Conservation (phyloP, 2,113 vertebrate genomes). For the Sapajus apella region DNA sequence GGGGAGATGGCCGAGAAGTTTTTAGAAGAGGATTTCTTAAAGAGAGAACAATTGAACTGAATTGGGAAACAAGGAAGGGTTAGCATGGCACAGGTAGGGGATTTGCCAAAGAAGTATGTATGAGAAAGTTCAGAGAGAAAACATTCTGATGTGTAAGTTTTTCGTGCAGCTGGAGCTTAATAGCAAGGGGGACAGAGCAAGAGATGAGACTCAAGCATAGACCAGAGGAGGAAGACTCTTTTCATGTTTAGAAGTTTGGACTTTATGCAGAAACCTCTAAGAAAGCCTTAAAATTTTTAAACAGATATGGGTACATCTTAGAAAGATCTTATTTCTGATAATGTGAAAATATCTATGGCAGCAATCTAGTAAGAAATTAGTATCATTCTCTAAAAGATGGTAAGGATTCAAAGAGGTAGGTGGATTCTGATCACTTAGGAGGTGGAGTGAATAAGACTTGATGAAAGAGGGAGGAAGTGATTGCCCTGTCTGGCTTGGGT, state of each 20-base stretch:
- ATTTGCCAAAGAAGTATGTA: neutral
- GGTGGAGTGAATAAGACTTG: neutral
- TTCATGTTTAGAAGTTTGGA: neutral
- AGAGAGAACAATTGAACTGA: neutral
- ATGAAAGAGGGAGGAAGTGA: neutral
- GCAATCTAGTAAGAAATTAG: neutral
- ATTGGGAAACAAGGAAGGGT: neutral
- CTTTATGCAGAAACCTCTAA: constrained; percentile 25
- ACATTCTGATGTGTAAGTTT: neutral
- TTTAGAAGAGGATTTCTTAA: constrained; percentile 19
- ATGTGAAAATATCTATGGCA: neutral
- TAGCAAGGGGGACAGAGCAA: neutral
- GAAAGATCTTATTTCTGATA: neutral
- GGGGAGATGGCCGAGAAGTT: neutral
- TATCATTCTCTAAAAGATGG: neutral
- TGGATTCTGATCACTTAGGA: neutral
- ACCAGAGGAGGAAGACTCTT: neutral
- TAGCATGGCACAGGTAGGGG: neutral
- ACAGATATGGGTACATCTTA: neutral
- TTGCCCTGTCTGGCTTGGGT: neutral
- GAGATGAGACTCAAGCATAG: neutral
- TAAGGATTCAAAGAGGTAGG: neutral
- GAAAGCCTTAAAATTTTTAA: constrained; percentile 20
- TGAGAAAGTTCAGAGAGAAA: neutral
- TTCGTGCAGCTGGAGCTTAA: neutral